Evolutionary conservation across 2,888 invertebrate species (phyloP), one percentile per base, ranked within the genome.

Genomic region (Penaeus monodon): DNA sequence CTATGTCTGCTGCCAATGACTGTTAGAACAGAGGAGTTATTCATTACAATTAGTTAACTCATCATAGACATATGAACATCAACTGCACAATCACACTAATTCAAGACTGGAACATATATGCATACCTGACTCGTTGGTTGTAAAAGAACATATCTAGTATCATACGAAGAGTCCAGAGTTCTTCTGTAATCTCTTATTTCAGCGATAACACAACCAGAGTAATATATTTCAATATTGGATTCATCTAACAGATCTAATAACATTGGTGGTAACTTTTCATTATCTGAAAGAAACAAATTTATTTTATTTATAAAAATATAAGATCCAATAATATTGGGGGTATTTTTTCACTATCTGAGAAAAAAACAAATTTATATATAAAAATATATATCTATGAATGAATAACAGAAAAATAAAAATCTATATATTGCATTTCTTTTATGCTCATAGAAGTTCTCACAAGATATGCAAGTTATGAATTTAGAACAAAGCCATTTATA

Each of bases 201-300:
- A 91, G 96, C 96, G 92, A 98, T 96, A 90, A 98, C 96, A 93
- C 97, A 97, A 90, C 98, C 98, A 91, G 95, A 96, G 93, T 98
- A 97, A 93, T 97, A 96, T 89, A 98, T 94, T 93, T 96, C 96
- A 17, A 95, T 94, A 44, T 93, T 89, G 29, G 92, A 92, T 89
- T 92, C 92, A 92, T 97, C 97, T 89, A 98, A 93, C 90, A 97
- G 93, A 92, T 98, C 97, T 89, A 97, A 94, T 87, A 98, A 94
- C 92, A 96, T 95, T 89, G 97, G 96, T 81, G 98, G 98, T 92
- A 98, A 93, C 93, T 97, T 96, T 92, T 97, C 97, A 93, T 96
- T 96, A 92, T 98, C 97, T 90, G 84, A 22, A 78, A 85, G 57
- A 49, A 81, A 63, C 0, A 57, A 57, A 57, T 2, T 49, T 14